phyloP scores from a whole-genome alignment of 1,140 invertebrate species.

The Drosophila lowei region DNA sequence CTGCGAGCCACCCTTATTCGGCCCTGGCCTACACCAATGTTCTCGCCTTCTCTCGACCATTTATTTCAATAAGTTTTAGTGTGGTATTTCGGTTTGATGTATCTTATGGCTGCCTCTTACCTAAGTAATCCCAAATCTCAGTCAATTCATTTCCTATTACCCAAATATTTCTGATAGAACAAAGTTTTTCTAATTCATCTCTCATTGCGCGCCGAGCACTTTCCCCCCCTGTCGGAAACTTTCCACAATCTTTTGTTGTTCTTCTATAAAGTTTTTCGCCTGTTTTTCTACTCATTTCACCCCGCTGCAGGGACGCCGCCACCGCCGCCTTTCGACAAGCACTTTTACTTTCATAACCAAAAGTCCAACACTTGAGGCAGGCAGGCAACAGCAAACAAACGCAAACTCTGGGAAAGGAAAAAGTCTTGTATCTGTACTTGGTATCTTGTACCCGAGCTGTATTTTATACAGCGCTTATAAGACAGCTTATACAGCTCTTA shows the following conservation, averaged over 20 bases:
- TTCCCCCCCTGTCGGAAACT: conserved; percentile 65
- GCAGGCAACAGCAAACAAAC: conserved; percentile 17
- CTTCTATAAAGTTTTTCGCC: conserved; percentile 52
- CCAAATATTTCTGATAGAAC: conserved; percentile 25
- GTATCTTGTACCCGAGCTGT: background rate
- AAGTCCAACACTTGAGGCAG: conserved; percentile 55
- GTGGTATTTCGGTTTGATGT: conserved; percentile 29
- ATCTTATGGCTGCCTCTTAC: background rate
- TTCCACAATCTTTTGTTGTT: conserved; percentile 59
- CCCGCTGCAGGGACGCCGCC: background rate
- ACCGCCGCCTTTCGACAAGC: conserved; percentile 19
- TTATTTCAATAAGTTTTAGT: conserved; percentile 15
- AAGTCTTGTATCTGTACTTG: conserved; percentile 3
- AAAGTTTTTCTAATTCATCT: conserved; percentile 53
- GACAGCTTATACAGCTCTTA: no score
- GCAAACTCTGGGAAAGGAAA: conserved; percentile 1
- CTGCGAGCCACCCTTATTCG: no score
- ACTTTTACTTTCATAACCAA: conserved; percentile 77
- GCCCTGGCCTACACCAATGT: no score
- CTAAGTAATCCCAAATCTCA: conserved; percentile 24
- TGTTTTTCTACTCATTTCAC: conserved; percentile 39
- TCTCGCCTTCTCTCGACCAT: no score
- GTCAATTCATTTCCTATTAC: conserved; percentile 50
- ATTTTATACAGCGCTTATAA: no score
- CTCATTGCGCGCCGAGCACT: conserved; percentile 54